These are phyloP conservation scores for Urophycis tenuis DNA, from an alignment of 2,797 vertebrate genomes.

Conservation along the genomic window DNA sequence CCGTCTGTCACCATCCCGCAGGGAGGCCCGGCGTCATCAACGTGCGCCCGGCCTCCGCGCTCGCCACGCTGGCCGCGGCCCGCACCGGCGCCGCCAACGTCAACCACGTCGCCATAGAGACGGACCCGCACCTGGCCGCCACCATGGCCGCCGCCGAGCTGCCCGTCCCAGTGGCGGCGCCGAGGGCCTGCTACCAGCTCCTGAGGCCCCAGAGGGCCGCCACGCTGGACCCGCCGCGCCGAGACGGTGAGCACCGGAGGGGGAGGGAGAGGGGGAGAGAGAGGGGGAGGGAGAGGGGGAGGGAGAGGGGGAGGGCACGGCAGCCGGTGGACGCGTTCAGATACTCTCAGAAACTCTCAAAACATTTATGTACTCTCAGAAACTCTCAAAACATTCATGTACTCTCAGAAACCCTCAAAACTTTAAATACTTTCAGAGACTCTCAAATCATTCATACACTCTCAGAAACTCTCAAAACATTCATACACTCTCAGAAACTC, in stretches of 20 bases:
- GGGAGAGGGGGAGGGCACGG: too few species aligned
- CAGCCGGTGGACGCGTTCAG: too few species aligned
- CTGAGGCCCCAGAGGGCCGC: slow-evolving; percentile 43
- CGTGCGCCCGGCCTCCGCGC: slow-evolving; percentile 47
- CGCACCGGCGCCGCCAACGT: slow-evolving; percentile 24
- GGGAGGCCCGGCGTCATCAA: slow-evolving; percentile 44
- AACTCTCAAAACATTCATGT: too few species aligned
- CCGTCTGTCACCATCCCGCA: slow-evolving; percentile 58
- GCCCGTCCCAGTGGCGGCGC: slow-evolving; percentile 8
- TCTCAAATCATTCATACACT: too few species aligned
- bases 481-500: too few species aligned
- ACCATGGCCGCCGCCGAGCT: slow-evolving; percentile 14
- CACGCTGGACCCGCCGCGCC: slow-evolving; percentile 36
- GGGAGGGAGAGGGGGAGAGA: slow-evolving; percentile 15
- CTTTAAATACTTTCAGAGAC: too few species aligned
- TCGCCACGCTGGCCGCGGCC: slow-evolving; percentile 40
- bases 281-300: too few species aligned
- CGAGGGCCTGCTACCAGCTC: slow-evolving; percentile 33
- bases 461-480: too few species aligned
- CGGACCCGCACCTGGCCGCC: slow-evolving; percentile 35
- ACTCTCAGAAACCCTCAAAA: too few species aligned
- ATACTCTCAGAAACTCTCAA: too few species aligned
- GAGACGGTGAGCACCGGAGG: slow-evolving; percentile 57
- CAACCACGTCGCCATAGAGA: slow-evolving; percentile 31
- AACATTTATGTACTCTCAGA: too few species aligned